phyloP scores from a whole-genome alignment of 2,888 invertebrate genomes.

The Mystacides longicornis region DNA sequence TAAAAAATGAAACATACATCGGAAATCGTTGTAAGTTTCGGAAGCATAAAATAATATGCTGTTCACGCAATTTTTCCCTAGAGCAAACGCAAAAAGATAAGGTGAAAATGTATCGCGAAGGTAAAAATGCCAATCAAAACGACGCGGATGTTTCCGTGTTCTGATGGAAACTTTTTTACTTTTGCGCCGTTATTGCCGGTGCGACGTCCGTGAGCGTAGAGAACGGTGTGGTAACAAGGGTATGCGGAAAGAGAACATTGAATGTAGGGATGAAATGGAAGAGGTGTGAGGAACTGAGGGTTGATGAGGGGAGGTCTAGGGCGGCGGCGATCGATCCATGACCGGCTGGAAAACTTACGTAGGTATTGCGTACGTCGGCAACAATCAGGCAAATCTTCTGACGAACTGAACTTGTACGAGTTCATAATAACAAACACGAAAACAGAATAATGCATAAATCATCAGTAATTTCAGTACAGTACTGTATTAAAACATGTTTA shows the following conservation, averaged over 20 bases:
- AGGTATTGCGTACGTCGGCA: too few relatives aligned
- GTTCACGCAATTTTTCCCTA: too few relatives aligned
- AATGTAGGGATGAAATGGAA: neutral
- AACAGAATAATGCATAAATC: too few relatives aligned
- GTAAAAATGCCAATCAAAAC: neutral
- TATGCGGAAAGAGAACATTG: neutral
- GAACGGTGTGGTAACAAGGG: neutral
- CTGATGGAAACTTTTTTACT: neutral
- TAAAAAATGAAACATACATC: too few relatives aligned
- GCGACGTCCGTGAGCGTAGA: neutral
- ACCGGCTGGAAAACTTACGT: constrained; percentile 15
- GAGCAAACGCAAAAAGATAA: neutral
- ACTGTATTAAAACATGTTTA: too few relatives aligned
- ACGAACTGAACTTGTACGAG: too few relatives aligned
- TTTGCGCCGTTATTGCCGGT: neutral
- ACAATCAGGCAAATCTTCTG: too few relatives aligned
- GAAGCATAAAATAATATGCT: too few relatives aligned
- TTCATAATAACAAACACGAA: too few relatives aligned
- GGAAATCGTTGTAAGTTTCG: too few relatives aligned
- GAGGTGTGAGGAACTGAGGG: constrained; percentile 1
- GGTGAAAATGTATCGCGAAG: neutral
- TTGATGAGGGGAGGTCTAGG: constrained; percentile 8
- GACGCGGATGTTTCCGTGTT: neutral
- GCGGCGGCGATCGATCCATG: constrained; percentile 17
- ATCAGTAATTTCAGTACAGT: too few relatives aligned